Percentiles rank a stretch among this genome's conserved stretches.
Evolutionary conservation across 2,888 invertebrate genomes (phyloP).

Genomic region (Ypsolopha sequella): DNA sequence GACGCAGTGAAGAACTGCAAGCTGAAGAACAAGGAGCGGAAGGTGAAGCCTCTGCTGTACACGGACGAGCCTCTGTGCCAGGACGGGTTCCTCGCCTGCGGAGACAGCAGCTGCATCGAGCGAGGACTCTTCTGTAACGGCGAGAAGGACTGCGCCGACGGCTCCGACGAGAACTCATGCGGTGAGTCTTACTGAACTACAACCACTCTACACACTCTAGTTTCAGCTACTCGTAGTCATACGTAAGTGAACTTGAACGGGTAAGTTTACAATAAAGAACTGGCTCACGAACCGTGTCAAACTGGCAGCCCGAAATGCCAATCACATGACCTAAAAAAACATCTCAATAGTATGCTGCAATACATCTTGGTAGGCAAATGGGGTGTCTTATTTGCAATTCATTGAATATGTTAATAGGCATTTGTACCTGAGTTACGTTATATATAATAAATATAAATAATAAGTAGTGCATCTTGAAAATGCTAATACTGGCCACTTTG

Average conservation of each 20-base stretch:
- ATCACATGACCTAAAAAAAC: constrained; percentile 58
- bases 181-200: constrained; percentile 72
- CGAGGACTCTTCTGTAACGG: constrained; percentile 94
- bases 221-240: constrained; percentile 3
- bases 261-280: constrained; percentile 25
- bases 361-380: constrained; percentile 22
- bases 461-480: no score
- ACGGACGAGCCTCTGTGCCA: constrained; percentile 93
- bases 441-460: no score
- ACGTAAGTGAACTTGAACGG: constrained; percentile 34
- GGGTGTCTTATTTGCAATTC: constrained; percentile 26
- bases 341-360: constrained; percentile 40
- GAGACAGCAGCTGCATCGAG: constrained; percentile 88
- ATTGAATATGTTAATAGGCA: constrained; percentile 14
- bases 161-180: constrained; percentile 91
- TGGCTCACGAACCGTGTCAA: constrained; percentile 37
- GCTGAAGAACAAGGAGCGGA: constrained; percentile 88
- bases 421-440: background rate
- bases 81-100: constrained; percentile 89
- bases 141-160: constrained; percentile 89
- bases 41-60: constrained; percentile 86
- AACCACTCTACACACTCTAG: background rate
- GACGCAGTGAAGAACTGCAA: constrained; percentile 94
- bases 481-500: no score
- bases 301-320: constrained; percentile 45